A percentile compares a stretch with the other conserved stretches of the same genome.
These are phyloP conservation scores for Trematocara stigmaticum DNA, from an alignment of 2,113 vertebrate genomes.

Conservation along the genomic window DNA sequence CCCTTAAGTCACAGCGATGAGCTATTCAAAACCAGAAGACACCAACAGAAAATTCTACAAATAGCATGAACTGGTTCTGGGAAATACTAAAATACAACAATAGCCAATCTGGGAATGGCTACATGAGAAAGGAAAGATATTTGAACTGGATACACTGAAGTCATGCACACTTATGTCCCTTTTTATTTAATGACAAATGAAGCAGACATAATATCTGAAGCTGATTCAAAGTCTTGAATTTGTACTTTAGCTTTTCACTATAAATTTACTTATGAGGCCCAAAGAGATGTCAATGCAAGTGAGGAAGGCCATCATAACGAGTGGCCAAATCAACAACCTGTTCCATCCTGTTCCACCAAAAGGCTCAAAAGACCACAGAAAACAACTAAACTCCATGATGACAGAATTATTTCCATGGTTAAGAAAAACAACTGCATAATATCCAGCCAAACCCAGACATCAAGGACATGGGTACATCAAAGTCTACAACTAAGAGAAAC, in stretches of 20 bases:
- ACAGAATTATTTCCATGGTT: neutral
- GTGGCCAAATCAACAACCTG: neutral
- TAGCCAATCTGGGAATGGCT: neutral
- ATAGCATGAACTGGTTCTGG: neutral
- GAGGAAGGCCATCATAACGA: neutral
- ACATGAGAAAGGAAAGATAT: neutral
- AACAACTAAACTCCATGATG: neutral
- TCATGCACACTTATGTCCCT: neutral
- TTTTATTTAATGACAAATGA: neutral
- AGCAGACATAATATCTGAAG: neutral
- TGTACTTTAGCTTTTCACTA: neutral
- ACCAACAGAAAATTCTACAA: neutral
- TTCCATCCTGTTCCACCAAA: neutral
- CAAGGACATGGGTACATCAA: neutral
- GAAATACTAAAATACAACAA: neutral
- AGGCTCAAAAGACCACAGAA: neutral
- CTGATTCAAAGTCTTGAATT: neutral
- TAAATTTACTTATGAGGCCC: neutral
- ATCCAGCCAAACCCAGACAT: accelerated
- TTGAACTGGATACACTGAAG: accelerated
- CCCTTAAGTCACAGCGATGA: constrained; percentile 27
- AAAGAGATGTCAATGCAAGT: neutral
- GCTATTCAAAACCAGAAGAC: neutral
- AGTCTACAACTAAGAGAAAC: accelerated
- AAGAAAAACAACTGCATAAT: neutral